Evolutionary conservation across 2,888 invertebrate genomes (phyloP).

Genomic region (Clanis bilineata): DNA sequence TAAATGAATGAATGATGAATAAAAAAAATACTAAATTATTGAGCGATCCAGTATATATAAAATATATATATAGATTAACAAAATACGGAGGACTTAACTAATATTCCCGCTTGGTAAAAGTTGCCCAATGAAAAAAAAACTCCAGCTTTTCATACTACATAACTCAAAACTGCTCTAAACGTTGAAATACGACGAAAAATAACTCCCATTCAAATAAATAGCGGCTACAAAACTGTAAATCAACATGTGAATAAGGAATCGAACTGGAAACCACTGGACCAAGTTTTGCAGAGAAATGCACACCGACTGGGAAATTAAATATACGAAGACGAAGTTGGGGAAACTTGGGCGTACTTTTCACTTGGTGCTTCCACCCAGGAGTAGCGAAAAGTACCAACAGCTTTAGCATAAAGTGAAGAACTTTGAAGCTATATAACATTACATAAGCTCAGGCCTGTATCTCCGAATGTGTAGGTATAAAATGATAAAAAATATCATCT

Average conservation of each 20-base stretch:
- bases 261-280: background rate
- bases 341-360: slow-evolving; percentile 1
- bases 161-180: background rate
- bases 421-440: too few species aligned
- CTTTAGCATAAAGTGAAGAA: slow-evolving; percentile 3
- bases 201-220: background rate
- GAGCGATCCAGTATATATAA: too few species aligned
- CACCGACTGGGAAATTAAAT: background rate
- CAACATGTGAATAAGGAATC: background rate
- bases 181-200: background rate
- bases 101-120: too few species aligned
- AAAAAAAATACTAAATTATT: too few species aligned
- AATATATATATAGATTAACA: too few species aligned
- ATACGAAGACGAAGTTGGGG: slow-evolving; percentile 1
- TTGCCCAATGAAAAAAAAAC: too few species aligned
- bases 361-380: background rate
- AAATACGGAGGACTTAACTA: too few species aligned
- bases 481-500: too few species aligned
- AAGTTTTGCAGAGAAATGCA: background rate
- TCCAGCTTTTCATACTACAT: too few species aligned
- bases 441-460: too few species aligned
- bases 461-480: too few species aligned
- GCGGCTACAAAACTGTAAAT: background rate
- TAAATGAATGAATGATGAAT: too few species aligned
- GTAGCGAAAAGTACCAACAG: background rate